Evolutionary conservation across 1,140 invertebrate species (phyloP).

Genomic region (Drosophila simulans): DNA sequence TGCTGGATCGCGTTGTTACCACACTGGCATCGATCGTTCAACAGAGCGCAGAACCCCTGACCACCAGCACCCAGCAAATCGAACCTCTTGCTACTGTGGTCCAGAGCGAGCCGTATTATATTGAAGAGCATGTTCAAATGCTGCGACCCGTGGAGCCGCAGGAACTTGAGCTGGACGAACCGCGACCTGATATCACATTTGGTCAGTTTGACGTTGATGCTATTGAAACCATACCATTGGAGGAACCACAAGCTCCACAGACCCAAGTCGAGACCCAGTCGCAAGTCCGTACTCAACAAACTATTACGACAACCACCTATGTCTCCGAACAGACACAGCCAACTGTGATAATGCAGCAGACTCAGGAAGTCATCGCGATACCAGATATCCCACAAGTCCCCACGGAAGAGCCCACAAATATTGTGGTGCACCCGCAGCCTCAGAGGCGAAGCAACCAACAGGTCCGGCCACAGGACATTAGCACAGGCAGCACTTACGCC

Average conservation of each 20-base stretch:
- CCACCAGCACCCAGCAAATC: slow-evolving; percentile 68
- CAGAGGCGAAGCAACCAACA: slow-evolving; percentile 41
- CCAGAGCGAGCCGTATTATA: slow-evolving; percentile 39
- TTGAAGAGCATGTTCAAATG: slow-evolving; percentile 66
- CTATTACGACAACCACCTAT: slow-evolving; percentile 40
- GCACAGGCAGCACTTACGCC: slow-evolving; percentile 75
- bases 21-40: slow-evolving; percentile 78
- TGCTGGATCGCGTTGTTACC: slow-evolving; percentile 74
- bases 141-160: slow-evolving; percentile 66
- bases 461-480: slow-evolving; percentile 55
- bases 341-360: slow-evolving; percentile 65
- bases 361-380: slow-evolving; percentile 24
- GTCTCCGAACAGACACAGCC: slow-evolving; percentile 52
- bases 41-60: slow-evolving; percentile 60
- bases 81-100: slow-evolving; percentile 29
- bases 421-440: slow-evolving; percentile 49
- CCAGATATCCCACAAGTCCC: slow-evolving; percentile 8
- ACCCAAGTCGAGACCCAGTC: not conserved
- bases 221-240: slow-evolving; percentile 71
- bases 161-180: slow-evolving; percentile 72
- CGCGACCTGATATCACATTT: slow-evolving; percentile 77
- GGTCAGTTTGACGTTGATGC: slow-evolving; percentile 81
- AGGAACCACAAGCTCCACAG: slow-evolving; percentile 17
- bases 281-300: slow-evolving; percentile 14
- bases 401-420: slow-evolving; percentile 2